Conservation (phyloP, 2,113 vertebrate genomes). For the Rhegmatorhina hoffmannsi region DNA sequence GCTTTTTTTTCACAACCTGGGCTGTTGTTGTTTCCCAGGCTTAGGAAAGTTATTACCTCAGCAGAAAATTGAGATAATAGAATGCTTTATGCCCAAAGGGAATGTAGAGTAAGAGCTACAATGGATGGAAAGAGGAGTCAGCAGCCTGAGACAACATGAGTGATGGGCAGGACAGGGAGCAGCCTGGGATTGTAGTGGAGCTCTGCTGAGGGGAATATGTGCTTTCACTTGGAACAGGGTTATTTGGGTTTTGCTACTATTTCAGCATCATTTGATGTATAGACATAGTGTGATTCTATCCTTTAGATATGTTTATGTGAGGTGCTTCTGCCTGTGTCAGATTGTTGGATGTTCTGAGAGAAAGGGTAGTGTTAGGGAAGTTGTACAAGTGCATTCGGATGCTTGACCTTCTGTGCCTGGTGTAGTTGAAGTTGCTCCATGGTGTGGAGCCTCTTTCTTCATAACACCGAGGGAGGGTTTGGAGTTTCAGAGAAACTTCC, state of each 20-base stretch:
- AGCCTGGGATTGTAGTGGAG: neutral
- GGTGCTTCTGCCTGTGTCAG: neutral
- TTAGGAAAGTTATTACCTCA: neutral
- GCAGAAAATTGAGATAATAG: conserved; percentile 1
- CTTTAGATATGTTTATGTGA: fast-evolving
- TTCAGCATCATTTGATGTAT: neutral
- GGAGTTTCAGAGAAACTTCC: neutral
- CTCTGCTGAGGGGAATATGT: neutral
- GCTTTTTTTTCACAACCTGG: neutral
- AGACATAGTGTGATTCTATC: neutral
- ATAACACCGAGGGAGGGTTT: neutral
- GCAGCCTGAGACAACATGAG: neutral
- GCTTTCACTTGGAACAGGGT: neutral
- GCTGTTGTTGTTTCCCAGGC: neutral
- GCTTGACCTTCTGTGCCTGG: neutral
- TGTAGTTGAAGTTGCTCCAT: neutral
- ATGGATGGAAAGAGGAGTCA: neutral
- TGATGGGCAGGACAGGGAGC: neutral
- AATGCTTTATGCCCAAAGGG: conserved; percentile 4
- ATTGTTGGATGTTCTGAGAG: neutral
- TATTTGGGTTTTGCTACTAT: neutral
- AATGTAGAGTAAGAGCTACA: neutral
- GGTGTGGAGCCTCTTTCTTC: neutral
- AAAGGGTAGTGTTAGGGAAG: neutral
- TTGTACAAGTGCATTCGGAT: neutral